A percentile compares a stretch with the other conserved stretches of the same genome.
phyloP scores from a whole-genome alignment of 2,113 vertebrate genomes.

The Otis tarda region DNA sequence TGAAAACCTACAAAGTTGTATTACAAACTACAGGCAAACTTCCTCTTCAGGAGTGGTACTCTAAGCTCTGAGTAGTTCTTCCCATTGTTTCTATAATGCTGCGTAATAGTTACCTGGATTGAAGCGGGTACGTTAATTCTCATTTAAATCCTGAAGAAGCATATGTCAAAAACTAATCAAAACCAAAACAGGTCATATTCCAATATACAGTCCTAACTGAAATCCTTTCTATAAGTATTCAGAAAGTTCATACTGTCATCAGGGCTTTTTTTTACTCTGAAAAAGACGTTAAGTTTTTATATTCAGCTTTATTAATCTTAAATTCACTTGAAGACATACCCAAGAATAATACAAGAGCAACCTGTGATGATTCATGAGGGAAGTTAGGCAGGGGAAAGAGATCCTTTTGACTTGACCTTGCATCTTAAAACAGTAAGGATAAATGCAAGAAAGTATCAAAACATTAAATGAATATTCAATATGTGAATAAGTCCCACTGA shows the following conservation, averaged over 20 bases:
- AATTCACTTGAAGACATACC: neutral
- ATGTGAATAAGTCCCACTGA: neutral
- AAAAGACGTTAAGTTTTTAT: neutral
- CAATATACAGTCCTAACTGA: neutral
- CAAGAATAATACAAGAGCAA: neutral
- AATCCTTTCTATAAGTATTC: neutral
- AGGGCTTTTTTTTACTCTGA: neutral
- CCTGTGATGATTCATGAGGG: neutral
- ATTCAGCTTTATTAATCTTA: neutral
- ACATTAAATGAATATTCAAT: neutral
- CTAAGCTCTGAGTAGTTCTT: neutral
- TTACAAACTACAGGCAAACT: neutral
- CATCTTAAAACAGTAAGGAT: neutral
- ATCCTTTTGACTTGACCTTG: neutral
- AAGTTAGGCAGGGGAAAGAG: neutral
- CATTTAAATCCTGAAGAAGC: neutral
- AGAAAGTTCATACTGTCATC: neutral
- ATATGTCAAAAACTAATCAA: neutral
- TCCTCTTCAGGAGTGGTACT: neutral
- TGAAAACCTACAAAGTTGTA: neutral
- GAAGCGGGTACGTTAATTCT: neutral
- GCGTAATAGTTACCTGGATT: neutral
- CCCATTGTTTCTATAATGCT: neutral
- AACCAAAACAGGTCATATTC: neutral
- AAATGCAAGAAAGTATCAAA: neutral